A percentile compares a stretch with the other conserved stretches of the same genome.
Evolutionary conservation across 1,140 invertebrate species (phyloP).

Genomic region (Drepana arcuata): DNA sequence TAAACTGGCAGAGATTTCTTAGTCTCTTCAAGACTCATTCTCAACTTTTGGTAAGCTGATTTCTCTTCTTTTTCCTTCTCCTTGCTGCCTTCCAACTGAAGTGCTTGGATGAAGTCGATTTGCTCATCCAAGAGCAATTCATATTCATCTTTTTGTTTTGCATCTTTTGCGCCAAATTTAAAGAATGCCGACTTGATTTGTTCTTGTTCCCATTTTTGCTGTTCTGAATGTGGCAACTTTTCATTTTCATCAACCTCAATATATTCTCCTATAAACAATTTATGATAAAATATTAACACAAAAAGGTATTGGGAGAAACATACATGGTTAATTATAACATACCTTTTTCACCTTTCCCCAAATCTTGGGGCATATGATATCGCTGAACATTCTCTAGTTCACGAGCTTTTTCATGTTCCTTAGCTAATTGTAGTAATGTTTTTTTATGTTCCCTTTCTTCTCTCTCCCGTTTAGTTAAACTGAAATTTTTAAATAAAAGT

Average conservation of each 20-base stretch:
- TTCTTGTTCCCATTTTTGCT: conserved; percentile 98
- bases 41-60: conserved; percentile 81
- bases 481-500: too few relatives aligned
- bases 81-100: conserved; percentile 90
- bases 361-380: conserved; percentile 93
- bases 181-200: conserved; percentile 94
- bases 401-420: conserved; percentile 95
- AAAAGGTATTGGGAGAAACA: background rate
- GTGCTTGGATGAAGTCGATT: conserved; percentile 97
- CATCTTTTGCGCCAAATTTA: conserved; percentile 94
- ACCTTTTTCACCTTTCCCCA: conserved; percentile 78
- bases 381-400: conserved; percentile 93
- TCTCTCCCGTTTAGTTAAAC: conserved; percentile 89
- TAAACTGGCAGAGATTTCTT: conserved; percentile 95
- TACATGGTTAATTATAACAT: background rate
- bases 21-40: conserved; percentile 92
- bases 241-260: conserved; percentile 92
- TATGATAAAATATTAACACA: background rate
- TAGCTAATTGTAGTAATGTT: conserved; percentile 90
- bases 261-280: conserved; percentile 76
- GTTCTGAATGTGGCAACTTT: conserved; percentile 91
- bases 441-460: conserved; percentile 92
- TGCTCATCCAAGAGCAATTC: conserved; percentile 95
- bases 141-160: conserved; percentile 85
- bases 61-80: conserved; percentile 75